Conservation (phyloP, 2,888 invertebrate genomes). For the Hirtodrosophila histrioides region DNA sequence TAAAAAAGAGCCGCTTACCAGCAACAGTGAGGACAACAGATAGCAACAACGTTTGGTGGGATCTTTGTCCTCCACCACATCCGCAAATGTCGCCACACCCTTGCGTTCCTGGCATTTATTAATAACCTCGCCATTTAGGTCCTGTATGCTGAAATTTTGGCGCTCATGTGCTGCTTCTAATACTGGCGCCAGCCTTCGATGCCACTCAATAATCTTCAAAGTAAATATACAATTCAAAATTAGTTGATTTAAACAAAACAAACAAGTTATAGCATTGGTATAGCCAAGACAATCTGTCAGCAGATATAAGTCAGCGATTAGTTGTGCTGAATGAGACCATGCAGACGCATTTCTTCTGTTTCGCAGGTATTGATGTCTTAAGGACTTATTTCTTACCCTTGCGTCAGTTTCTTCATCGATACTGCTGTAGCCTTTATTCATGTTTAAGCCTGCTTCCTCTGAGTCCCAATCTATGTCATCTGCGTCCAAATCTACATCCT, state of each 20-base stretch:
- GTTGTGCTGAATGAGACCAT: too few relatives aligned
- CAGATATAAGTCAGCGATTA: too few relatives aligned
- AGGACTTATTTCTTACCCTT: slow-evolving; percentile 15
- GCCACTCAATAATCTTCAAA: slow-evolving; percentile 81
- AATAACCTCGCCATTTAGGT: slow-evolving; percentile 81
- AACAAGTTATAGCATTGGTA: too few relatives aligned
- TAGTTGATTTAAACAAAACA: too few relatives aligned
- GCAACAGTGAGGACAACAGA: slow-evolving; percentile 78
- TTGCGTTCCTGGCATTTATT: slow-evolving; percentile 58
- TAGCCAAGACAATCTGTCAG: too few relatives aligned
- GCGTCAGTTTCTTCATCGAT: slow-evolving; percentile 49
- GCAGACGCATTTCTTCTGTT: too few relatives aligned
- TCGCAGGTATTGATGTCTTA: too few relatives aligned
- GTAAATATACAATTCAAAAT: too few relatives aligned
- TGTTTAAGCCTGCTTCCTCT: background rate
- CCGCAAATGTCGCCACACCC: slow-evolving; percentile 58
- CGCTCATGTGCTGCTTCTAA: slow-evolving; percentile 80
- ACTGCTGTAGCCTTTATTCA: slow-evolving; percentile 9
- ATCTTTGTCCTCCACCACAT: slow-evolving; percentile 78
- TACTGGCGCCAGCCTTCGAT: slow-evolving; percentile 78
- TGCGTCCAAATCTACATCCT: background rate
- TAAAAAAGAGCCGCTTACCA: slow-evolving; percentile 64
- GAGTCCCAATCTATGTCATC: slow-evolving; percentile 8
- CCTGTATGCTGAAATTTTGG: slow-evolving; percentile 82
- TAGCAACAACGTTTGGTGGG: slow-evolving; percentile 66